These are phyloP conservation scores for Monochamus alternatus DNA, from an alignment of 2,888 invertebrate species.

Conservation along the genomic window DNA sequence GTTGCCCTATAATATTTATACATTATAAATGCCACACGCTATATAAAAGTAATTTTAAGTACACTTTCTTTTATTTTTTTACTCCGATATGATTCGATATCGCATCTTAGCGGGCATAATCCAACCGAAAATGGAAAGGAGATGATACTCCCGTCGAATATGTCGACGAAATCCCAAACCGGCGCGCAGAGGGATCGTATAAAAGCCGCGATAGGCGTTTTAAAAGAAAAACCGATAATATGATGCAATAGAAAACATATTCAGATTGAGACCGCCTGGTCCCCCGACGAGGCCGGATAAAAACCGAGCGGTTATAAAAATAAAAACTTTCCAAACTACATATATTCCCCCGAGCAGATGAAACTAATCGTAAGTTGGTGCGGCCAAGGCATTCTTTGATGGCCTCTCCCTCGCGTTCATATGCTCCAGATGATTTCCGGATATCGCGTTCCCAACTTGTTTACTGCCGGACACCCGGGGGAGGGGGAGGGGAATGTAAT, in stretches of 20 bases:
- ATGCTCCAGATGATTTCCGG: slow-evolving; percentile 42
- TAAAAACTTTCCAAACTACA: slow-evolving; percentile 48
- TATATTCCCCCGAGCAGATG: slow-evolving; percentile 43
- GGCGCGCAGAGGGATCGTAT: neutral
- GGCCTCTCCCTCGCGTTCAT: slow-evolving; percentile 44
- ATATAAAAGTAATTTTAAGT: too few relatives aligned
- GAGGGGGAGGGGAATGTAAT: slow-evolving; percentile 17
- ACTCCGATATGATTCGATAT: too few relatives aligned
- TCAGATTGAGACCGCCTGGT: slow-evolving; percentile 25
- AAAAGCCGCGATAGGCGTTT: neutral
- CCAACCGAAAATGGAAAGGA: neutral
- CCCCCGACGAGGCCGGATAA: slow-evolving; percentile 31
- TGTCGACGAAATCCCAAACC: neutral
- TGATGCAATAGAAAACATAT: slow-evolving; percentile 36
- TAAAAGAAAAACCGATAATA: slow-evolving; percentile 15
- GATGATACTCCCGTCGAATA: neutral
- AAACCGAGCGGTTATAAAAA: slow-evolving; percentile 47
- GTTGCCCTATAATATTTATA: too few relatives aligned
- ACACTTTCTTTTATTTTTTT: too few relatives aligned
- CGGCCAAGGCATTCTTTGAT: slow-evolving; percentile 50
- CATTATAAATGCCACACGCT: too few relatives aligned
- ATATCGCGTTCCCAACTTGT: slow-evolving; percentile 42
- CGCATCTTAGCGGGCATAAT: too few relatives aligned
- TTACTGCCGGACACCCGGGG: slow-evolving; percentile 24
- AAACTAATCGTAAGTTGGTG: slow-evolving; percentile 55